Percentiles rank a stretch among this genome's conserved stretches.
These are phyloP conservation scores for Centrocercus urophasianus DNA, from an alignment of 2,113 vertebrate species.

Conservation along the genomic window DNA sequence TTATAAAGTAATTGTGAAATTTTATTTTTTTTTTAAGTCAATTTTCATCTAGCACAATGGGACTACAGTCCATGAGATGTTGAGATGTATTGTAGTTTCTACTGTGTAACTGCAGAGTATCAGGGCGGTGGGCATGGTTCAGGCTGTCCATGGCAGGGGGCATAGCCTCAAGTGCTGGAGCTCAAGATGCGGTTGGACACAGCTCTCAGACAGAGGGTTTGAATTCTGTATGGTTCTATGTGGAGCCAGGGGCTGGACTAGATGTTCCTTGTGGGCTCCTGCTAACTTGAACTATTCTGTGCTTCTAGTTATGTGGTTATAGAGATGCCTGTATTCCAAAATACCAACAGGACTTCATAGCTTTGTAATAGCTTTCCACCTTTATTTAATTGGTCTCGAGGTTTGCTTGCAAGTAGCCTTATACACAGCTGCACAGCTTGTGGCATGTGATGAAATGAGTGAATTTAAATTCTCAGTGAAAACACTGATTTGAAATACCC, in stretches of 20 bases:
- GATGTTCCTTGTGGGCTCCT: no score
- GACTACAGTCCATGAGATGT: background rate
- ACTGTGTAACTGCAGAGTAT: background rate
- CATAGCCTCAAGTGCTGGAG: no score
- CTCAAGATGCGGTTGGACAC: no score
- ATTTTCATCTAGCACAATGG: background rate
- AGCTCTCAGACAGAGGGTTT: no score
- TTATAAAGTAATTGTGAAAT: background rate
- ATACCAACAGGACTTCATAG: background rate
- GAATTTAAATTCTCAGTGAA: background rate
- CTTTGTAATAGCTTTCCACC: background rate
- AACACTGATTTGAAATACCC: background rate
- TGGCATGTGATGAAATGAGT: background rate
- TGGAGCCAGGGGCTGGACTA: no score
- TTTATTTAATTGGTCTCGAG: background rate
- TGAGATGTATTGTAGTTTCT: no score
- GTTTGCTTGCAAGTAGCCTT: background rate
- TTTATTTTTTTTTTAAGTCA: background rate
- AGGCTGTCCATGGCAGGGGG: no score
- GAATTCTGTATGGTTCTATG: no score
- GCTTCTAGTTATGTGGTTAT: background rate
- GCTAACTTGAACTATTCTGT: no score
- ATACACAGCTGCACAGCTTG: background rate
- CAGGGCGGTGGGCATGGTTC: background rate
- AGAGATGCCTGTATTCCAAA: background rate